A percentile compares a stretch with the other conserved stretches of the same genome.
phyloP scores from a whole-genome alignment of 2,888 invertebrate species.

The Microctonus aethiopoides region DNA sequence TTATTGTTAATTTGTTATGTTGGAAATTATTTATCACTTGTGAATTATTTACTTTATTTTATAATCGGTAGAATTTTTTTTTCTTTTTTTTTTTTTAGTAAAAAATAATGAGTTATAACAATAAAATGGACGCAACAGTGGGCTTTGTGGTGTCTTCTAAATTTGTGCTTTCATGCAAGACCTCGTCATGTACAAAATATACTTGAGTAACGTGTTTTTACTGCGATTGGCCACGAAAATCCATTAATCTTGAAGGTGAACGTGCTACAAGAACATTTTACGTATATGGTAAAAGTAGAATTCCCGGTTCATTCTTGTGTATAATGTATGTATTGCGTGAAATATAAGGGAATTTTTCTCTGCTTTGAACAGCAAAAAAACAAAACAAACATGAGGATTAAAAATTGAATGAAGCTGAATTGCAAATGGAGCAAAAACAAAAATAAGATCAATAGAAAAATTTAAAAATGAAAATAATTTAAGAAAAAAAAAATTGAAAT shows the following conservation, averaged over 20 bases:
- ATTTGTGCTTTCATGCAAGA: conserved; percentile 17
- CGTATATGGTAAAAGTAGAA: conserved; percentile 9
- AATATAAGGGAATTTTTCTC: neutral
- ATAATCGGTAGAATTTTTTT: neutral
- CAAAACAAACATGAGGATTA: no score
- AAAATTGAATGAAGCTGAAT: conserved; percentile 15
- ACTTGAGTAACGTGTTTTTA: conserved; percentile 1
- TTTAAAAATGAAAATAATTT: no score
- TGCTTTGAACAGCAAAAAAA: conserved; percentile 5
- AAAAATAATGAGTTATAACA: neutral
- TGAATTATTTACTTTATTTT: no score
- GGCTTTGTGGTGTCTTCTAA: neutral
- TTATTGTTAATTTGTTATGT: no score
- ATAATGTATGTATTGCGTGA: neutral
- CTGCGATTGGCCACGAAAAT: conserved; percentile 34
- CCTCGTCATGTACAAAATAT: conserved; percentile 21
- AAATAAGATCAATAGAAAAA: no score
- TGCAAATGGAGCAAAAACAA: neutral
- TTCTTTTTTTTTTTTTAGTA: neutral
- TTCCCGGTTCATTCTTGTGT: conserved; percentile 12
- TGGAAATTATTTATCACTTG: no score
- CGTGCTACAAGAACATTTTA: conserved; percentile 10
- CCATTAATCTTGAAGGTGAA: conserved; percentile 37
- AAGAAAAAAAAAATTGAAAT: no score
- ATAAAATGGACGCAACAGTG: neutral